These are phyloP conservation scores for Trachelus tabidus DNA, from an alignment of 2,888 invertebrate species.

Conservation along the genomic window DNA sequence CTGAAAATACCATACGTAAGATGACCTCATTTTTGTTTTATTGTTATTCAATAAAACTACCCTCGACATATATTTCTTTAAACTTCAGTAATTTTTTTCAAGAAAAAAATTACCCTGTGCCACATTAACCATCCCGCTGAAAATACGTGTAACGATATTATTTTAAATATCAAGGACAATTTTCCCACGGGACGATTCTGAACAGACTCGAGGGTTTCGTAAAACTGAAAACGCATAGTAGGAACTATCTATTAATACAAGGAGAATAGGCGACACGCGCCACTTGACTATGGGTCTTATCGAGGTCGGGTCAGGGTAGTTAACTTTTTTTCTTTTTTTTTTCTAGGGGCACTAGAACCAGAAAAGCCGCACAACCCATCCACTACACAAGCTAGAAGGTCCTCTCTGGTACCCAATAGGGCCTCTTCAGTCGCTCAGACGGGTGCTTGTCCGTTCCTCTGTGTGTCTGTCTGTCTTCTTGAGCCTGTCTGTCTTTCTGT, in stretches of 20 bases:
- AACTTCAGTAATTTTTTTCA: background rate
- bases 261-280: slow-evolving; percentile 47
- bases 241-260: slow-evolving; percentile 4
- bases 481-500: slow-evolving; percentile 2
- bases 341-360: slow-evolving; percentile 5
- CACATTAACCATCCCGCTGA: background rate
- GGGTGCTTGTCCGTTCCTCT: slow-evolving; percentile 15
- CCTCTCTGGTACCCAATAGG: background rate
- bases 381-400: slow-evolving; percentile 7
- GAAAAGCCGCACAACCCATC: slow-evolving; percentile 19
- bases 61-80: background rate
- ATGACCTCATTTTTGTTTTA: background rate
- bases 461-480: slow-evolving; percentile 2
- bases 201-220: background rate
- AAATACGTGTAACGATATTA: slow-evolving; percentile 11
- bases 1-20: background rate
- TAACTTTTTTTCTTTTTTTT: background rate
- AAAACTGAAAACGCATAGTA: background rate
- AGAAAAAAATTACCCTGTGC: background rate
- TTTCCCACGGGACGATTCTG: background rate
- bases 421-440: slow-evolving; percentile 11
- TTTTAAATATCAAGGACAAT: slow-evolving; percentile 25
- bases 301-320: slow-evolving; percentile 3
- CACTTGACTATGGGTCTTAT: slow-evolving; percentile 39
- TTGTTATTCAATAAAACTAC: background rate